Evolutionary conservation across 2,888 invertebrate species (phyloP).

Genomic region (Cremastinae sp.): DNA sequence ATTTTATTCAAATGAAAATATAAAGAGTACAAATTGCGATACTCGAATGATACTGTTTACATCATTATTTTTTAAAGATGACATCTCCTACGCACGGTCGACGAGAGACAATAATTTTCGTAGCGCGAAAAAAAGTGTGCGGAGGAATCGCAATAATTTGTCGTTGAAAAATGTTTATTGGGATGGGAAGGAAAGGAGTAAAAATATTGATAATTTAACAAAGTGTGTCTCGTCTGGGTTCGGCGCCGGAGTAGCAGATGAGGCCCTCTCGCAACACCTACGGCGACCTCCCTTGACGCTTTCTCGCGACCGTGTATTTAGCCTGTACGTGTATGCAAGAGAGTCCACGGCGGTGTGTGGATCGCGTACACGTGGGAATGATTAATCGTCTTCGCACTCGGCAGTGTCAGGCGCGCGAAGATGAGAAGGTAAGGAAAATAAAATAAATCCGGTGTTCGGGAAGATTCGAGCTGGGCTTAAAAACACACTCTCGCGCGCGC

Average conservation of each 20-base stretch:
- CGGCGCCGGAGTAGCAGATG: slow-evolving; percentile 48
- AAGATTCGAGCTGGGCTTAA: slow-evolving; percentile 21
- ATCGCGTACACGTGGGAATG: slow-evolving; percentile 55
- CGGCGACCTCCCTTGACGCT: slow-evolving; percentile 54
- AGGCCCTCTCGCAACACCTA: slow-evolving; percentile 54
- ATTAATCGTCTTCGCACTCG: slow-evolving; percentile 58
- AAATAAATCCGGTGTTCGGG: slow-evolving; percentile 10
- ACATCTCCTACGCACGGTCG: no score
- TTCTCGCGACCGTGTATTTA: slow-evolving; percentile 45
- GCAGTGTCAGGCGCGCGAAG: slow-evolving; percentile 45
- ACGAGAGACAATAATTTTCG: no score
- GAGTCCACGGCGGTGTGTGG: background rate
- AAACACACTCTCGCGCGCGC: background rate
- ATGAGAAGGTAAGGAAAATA: slow-evolving; percentile 38
- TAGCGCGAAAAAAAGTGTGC: no score
- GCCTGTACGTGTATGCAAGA: background rate
- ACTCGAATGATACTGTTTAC: no score
- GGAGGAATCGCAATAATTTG: background rate
- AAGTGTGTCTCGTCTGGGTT: slow-evolving; percentile 12
- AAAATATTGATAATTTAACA: slow-evolving; percentile 17
- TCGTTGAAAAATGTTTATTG: background rate
- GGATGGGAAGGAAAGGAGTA: background rate
- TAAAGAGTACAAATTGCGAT: no score
- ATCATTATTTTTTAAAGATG: no score
- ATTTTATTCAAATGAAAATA: no score